These are phyloP conservation scores for Drosophila ananassae DNA, from an alignment of 1,140 invertebrate species.

Conservation along the genomic window DNA sequence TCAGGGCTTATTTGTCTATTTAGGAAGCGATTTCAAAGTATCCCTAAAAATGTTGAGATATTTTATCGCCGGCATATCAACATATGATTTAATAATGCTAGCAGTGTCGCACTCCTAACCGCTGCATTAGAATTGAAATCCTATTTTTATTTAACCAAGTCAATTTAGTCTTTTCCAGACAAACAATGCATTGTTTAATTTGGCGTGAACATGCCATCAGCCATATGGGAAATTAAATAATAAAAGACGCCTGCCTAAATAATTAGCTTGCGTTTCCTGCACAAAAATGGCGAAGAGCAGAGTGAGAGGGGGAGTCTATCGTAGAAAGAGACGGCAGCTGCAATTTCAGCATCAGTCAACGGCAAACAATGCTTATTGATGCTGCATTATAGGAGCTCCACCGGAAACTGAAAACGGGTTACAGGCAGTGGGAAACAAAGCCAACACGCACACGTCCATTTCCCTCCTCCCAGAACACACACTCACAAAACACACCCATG, in stretches of 20 bases:
- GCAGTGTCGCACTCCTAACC: background rate
- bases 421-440: slow-evolving; percentile 28
- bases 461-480: background rate
- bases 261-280: slow-evolving; percentile 35
- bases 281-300: background rate
- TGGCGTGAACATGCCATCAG: slow-evolving; percentile 9
- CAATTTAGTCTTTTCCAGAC: background rate
- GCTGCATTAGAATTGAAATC: background rate
- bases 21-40: background rate
- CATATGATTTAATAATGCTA: background rate
- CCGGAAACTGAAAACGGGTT: slow-evolving; percentile 17
- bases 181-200: slow-evolving; percentile 7
- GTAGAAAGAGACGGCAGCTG: slow-evolving; percentile 7
- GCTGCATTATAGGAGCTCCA: slow-evolving; percentile 49
- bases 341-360: slow-evolving; percentile 38
- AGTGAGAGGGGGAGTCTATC: background rate
- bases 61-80: too few species aligned
- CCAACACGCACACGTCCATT: slow-evolving; percentile 12
- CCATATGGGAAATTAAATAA: slow-evolving; percentile 39
- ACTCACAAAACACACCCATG: background rate
- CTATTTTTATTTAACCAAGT: background rate
- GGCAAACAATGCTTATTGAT: slow-evolving; percentile 56
- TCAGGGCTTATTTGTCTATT: background rate
- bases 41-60: background rate
- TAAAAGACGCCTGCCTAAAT: slow-evolving; percentile 32